Evolutionary conservation across 2,113 vertebrate genomes (phyloP).

Genomic region (Bubo blakistoni): DNA sequence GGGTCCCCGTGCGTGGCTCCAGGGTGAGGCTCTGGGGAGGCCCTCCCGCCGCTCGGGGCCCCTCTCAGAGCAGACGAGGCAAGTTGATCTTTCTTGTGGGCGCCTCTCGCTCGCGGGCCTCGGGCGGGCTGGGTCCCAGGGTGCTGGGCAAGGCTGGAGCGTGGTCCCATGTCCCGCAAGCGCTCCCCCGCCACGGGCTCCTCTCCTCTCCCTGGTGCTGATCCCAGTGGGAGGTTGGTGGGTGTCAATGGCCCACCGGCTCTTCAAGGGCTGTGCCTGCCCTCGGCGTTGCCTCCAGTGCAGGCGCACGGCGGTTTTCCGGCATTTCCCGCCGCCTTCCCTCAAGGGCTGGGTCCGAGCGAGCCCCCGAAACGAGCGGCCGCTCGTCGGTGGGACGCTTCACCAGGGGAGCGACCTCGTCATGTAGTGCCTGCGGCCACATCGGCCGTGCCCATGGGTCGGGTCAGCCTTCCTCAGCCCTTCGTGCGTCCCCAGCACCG

Average conservation of each 20-base stretch:
- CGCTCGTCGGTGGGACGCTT: not conserved
- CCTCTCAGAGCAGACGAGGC: constrained; percentile 15
- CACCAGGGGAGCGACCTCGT: not conserved
- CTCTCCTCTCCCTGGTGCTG: not conserved
- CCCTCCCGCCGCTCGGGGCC: constrained; percentile 12
- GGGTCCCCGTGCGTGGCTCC: not conserved
- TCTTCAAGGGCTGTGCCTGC: not conserved
- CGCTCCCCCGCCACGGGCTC: not conserved
- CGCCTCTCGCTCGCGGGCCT: not conserved
- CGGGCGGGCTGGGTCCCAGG: rapidly evolving
- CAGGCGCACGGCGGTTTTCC: not conserved
- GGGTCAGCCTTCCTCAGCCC: not conserved
- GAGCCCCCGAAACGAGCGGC: rapidly evolving
- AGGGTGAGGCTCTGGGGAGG: not conserved
- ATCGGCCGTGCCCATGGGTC: rapidly evolving
- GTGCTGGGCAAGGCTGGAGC: not conserved
- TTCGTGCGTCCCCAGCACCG: rapidly evolving
- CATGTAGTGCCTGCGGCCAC: rapidly evolving
- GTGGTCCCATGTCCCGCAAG: rapidly evolving
- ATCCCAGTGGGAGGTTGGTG: not conserved
- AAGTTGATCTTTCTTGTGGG: constrained; percentile 23
- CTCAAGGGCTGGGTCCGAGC: rapidly evolving
- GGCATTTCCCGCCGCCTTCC: not conserved
- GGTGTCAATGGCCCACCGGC: not conserved
- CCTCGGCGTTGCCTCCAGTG: rapidly evolving